Base-by-base conservation (phyloP, 2,797 vertebrate genomes). In the Babyrousa celebensis region DNA sequence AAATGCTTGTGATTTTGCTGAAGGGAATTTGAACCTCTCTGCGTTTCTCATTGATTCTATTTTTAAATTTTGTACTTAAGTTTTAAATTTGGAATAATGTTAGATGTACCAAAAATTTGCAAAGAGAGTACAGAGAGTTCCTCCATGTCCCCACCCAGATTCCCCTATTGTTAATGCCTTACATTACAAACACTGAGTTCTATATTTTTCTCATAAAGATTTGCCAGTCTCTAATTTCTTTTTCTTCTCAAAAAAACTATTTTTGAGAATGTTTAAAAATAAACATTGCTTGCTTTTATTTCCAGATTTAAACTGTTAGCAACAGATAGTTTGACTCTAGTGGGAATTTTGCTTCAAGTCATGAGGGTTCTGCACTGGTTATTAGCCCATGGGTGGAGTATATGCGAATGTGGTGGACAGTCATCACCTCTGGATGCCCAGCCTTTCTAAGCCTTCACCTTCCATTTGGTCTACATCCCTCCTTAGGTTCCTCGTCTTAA, bases 201-300 rank as follows among this genome's bases (percentile, higher is more conserved):
- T 40, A 20, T 65, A 8, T 79, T 48, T 68, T 32, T 7, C 52
- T 56, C 16, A 58, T 87, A 36, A 83, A 48, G 5, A 56, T 16
- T 40, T 36, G 23, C 16, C 9, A 40, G 17, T 6, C 58, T 18
- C 14, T 85, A 68, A 4, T 48, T 93, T 85, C 12, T 43, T 93
- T 84, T 84, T 80, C 9, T 75, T 67, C 92, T 84, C 63, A 48
- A 15, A 58, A 89, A 18, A 74, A 9, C 12, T 80, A 58, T n/a
- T 96, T 68, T 63, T 65, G 52, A 85, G 27, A 67, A 36, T 56
- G 70, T 36, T 84, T 56, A 79, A 72, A 56, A 89, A 29, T 60
- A 80, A 85, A 85, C 20, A 60, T 80, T 52, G 4, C 48, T 85
- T 85, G 27, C 20, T 20, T 54, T 62, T 52, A 20, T 54, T 16